These are phyloP conservation scores for Peromyscus maniculatus DNA, from an alignment of 2,113 vertebrate species.

Conservation along the genomic window DNA sequence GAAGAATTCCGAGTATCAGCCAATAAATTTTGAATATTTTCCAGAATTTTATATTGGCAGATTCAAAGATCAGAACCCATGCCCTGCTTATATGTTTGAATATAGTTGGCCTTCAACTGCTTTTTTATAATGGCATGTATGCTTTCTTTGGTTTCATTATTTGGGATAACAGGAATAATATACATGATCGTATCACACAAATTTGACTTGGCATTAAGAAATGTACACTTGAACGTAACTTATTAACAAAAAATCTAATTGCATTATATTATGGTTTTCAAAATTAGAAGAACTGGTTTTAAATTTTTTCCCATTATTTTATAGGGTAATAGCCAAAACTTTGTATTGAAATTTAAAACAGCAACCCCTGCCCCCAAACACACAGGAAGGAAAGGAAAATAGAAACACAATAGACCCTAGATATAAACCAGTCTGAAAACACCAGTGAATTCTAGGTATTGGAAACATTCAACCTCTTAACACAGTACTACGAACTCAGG, in stretches of 20 bases:
- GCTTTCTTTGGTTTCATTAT: constrained; percentile 77
- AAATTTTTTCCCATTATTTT: constrained; percentile 49
- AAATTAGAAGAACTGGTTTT: constrained; percentile 61
- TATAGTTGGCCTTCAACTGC: constrained; percentile 21
- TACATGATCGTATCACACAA: constrained; percentile 53
- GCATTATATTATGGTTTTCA: constrained; percentile 66
- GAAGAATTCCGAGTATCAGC: constrained; percentile 50
- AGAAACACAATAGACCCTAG: neutral
- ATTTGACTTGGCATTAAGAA: constrained; percentile 57
- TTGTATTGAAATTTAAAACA: constrained; percentile 30
- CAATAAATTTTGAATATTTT: constrained; percentile 68
- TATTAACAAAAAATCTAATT: constrained; percentile 52
- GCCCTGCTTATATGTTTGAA: constrained; percentile 8
- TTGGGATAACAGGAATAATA: constrained; percentile 47
- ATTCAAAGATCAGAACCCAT: constrained; percentile 66
- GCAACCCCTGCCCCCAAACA: neutral
- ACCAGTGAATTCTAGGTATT: neutral
- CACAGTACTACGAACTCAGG: neutral
- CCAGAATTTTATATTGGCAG: constrained; percentile 60
- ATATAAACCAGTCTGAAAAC: constrained; percentile 37
- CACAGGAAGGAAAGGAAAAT: neutral
- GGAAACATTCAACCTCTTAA: constrained; percentile 43
- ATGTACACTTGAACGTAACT: constrained; percentile 53
- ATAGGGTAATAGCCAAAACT: constrained; percentile 25
- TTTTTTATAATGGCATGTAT: constrained; percentile 65